Conservation (phyloP, 2,797 vertebrate genomes). For the Craterocephalus amniculus region DNA sequence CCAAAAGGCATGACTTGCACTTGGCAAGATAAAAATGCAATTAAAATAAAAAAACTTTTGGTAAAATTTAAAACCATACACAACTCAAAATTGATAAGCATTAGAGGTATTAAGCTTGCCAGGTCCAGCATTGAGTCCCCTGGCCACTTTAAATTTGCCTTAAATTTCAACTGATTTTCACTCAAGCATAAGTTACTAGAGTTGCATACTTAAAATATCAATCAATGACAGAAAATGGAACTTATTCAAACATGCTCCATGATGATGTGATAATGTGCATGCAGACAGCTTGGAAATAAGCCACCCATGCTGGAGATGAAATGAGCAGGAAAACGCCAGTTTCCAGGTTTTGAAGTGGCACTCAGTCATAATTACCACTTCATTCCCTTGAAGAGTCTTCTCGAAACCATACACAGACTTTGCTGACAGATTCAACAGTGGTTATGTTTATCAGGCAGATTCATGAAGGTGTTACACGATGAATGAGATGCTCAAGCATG, state of each 20-base stretch:
- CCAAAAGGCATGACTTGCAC: slow-evolving; percentile 20
- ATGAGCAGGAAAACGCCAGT: slow-evolving; percentile 62
- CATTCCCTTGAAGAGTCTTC: slow-evolving; percentile 52
- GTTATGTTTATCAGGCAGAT: slow-evolving; percentile 43
- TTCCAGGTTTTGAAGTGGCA: slow-evolving; percentile 63
- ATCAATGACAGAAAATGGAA: slow-evolving; percentile 35
- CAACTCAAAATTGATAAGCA: slow-evolving; percentile 29
- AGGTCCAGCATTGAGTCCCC: neutral
- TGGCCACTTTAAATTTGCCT: slow-evolving; percentile 1
- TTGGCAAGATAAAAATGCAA: slow-evolving; percentile 45
- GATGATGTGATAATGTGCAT: slow-evolving; percentile 61
- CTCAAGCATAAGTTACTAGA: slow-evolving; percentile 9
- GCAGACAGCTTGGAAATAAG: slow-evolving; percentile 56
- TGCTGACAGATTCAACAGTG: slow-evolving; percentile 41
- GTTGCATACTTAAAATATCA: slow-evolving; percentile 20
- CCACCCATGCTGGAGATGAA: slow-evolving; percentile 54
- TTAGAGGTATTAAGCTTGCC: neutral
- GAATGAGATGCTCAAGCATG: slow-evolving; percentile 30
- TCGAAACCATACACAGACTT: slow-evolving; percentile 34
- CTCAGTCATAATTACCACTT: slow-evolving; percentile 61
- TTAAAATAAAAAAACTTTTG: slow-evolving; percentile 16
- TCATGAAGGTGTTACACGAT: slow-evolving; percentile 42
- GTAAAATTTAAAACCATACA: slow-evolving; percentile 13
- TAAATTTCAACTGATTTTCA: neutral
- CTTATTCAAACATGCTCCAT: slow-evolving; percentile 30